Conservation (phyloP, 2,113 vertebrate species). For the Motacilla alba region DNA sequence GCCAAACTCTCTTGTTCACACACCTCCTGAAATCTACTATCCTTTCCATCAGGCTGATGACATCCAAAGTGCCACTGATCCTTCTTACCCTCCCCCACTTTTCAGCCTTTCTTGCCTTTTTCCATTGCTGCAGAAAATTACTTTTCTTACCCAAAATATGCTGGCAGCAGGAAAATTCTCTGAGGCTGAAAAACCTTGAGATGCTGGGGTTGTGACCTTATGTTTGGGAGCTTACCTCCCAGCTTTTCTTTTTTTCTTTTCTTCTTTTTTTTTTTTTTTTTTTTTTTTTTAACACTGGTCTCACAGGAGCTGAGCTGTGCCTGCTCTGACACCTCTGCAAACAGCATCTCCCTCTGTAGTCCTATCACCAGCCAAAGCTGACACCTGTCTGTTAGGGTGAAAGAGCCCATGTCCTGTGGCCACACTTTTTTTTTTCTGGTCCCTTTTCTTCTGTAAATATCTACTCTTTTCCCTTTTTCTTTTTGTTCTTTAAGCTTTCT, state of each 20-base stretch:
- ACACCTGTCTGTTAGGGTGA: not conserved
- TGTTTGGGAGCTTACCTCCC: not conserved
- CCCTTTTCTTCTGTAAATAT: not conserved
- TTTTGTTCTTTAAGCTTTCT: not conserved
- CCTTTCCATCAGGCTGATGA: not conserved
- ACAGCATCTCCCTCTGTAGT: not conserved
- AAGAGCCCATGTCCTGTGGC: not conserved
- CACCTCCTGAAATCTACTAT: not conserved
- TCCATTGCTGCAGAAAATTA: not conserved
- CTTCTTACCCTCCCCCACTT: not conserved
- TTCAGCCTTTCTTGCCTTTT: not conserved
- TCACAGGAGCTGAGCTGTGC: not conserved
- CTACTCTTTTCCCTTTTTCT: not conserved
- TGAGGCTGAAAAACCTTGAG: not conserved
- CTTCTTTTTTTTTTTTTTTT: not conserved
- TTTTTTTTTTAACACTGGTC: not conserved
- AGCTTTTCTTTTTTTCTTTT: not conserved
- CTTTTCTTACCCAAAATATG: not conserved
- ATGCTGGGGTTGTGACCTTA: not conserved
- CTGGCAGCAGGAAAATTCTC: not conserved
- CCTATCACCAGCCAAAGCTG: not conserved
- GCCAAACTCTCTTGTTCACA: not conserved
- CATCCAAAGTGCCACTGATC: not conserved
- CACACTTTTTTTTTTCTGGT: not conserved
- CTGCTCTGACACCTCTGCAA: not conserved